Conservation (phyloP, 2,888 invertebrate species). For the Drosophila falleni region DNA sequence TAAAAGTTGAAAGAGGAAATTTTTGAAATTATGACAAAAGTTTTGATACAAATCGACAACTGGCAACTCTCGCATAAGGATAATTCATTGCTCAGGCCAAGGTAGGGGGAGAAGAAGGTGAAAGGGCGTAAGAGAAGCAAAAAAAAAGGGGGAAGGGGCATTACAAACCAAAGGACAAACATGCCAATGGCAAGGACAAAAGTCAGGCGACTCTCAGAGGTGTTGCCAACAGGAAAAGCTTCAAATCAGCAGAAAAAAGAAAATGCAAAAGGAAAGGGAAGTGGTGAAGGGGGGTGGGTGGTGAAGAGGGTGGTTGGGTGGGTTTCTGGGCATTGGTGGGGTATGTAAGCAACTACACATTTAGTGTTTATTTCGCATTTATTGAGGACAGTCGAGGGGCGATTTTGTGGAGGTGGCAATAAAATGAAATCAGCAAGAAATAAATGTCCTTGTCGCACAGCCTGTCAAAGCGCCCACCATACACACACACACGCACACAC, state of each 20-base stretch:
- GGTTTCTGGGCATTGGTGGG: neutral
- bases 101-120: neutral
- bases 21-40: constrained; percentile 27
- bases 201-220: constrained; percentile 68
- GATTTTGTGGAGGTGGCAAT: constrained; percentile 30
- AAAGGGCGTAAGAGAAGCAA: neutral
- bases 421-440: constrained; percentile 80
- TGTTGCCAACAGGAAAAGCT: constrained; percentile 79
- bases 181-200: constrained; percentile 75
- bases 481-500: neutral
- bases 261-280: constrained; percentile 11
- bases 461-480: constrained; percentile 52
- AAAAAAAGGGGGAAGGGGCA: constrained; percentile 6
- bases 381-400: constrained; percentile 59
- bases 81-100: constrained; percentile 49
- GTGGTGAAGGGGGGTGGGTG: neutral
- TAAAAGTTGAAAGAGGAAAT: constrained; percentile 17
- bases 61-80: constrained; percentile 42
- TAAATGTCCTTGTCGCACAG: constrained; percentile 74
- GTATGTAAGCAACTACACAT: constrained; percentile 66
- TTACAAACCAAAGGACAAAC: constrained; percentile 65
- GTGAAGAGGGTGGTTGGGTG: neutral
- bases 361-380: constrained; percentile 80
- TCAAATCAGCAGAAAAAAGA: constrained; percentile 71
- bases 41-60: constrained; percentile 27